These are phyloP conservation scores for Tricholauxania praeusta DNA, from an alignment of 2,888 invertebrate species.

Conservation along the genomic window DNA sequence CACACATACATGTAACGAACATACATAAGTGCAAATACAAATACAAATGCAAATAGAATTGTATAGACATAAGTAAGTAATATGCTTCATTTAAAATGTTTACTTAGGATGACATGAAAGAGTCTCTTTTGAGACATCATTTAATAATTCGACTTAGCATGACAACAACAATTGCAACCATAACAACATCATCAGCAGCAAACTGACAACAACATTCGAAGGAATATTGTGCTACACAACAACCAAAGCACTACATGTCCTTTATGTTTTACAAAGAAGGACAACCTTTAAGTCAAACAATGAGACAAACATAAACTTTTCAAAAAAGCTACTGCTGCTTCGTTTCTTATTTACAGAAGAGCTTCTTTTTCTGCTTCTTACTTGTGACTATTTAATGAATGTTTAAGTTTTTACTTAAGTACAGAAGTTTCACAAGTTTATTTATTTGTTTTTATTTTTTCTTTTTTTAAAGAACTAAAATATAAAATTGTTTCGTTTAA, in stretches of 20 bases:
- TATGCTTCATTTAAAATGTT: constrained; percentile 36
- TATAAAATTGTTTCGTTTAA: not conserved
- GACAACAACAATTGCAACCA: constrained; percentile 8
- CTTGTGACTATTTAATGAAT: not conserved
- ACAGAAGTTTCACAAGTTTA: not conserved
- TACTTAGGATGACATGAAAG: constrained; percentile 35
- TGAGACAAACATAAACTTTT: not conserved
- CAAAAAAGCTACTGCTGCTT: not conserved
- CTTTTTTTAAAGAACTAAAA: not conserved
- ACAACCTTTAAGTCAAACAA: constrained; percentile 16
- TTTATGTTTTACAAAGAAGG: not conserved
- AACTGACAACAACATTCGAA: too few relatives aligned
- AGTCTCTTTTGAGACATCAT: constrained; percentile 35
- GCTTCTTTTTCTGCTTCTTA: not conserved
- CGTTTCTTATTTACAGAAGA: not conserved
- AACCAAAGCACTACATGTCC: too few relatives aligned
- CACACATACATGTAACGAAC: not conserved
- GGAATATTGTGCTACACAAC: too few relatives aligned
- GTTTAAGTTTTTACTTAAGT: not conserved
- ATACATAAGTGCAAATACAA: not conserved
- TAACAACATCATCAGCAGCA: not conserved
- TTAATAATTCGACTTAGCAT: constrained; percentile 34
- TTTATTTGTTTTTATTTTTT: not conserved
- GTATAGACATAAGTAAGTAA: constrained; percentile 7
- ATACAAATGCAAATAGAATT: constrained; percentile 10